Percentiles rank a stretch among this genome's conserved stretches.
phyloP scores from a whole-genome alignment of 2,888 invertebrate genomes.

The Pristionchus japonicus region DNA sequence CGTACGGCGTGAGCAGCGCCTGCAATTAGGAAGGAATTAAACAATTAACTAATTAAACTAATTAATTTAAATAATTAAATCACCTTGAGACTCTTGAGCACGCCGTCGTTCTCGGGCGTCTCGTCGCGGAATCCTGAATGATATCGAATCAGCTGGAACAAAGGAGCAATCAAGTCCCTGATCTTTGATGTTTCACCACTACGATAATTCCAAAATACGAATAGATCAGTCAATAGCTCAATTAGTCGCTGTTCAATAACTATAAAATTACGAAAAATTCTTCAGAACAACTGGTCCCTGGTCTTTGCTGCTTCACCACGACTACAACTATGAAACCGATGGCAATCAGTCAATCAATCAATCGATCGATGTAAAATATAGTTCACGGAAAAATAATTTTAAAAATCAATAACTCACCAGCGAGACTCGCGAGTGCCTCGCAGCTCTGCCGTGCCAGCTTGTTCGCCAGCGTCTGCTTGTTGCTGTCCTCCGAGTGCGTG shows the following conservation, averaged over 20 bases:
- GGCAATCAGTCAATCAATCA: too few species aligned
- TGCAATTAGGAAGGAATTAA: conserved; percentile 60
- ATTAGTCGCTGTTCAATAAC: too few species aligned
- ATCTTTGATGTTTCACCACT: background rate
- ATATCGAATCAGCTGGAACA: background rate
- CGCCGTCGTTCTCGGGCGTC: conserved; percentile 80
- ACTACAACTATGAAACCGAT: too few species aligned
- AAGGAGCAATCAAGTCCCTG: too few species aligned
- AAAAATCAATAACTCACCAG: conserved; percentile 78
- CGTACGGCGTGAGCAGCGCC: conserved; percentile 88
- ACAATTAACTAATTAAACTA: background rate
- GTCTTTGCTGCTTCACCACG: background rate
- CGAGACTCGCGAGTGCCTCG: conserved; percentile 87
- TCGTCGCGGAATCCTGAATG: conserved; percentile 74
- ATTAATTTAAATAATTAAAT: background rate
- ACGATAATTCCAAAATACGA: too few species aligned
- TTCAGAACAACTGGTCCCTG: too few species aligned
- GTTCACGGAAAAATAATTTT: background rate
- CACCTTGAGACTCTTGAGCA: conserved; percentile 70
- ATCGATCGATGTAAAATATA: too few species aligned
- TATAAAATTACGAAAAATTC: too few species aligned
- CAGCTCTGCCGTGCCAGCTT: conserved; percentile 90
- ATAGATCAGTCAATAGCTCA: too few species aligned
- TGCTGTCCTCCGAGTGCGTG: conserved; percentile 67
- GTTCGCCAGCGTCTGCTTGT: conserved; percentile 89